A percentile compares a stretch with the other conserved stretches of the same genome.
phyloP scores from a whole-genome alignment of 2,888 invertebrate species.

The Pachliopta kotzebuea region DNA sequence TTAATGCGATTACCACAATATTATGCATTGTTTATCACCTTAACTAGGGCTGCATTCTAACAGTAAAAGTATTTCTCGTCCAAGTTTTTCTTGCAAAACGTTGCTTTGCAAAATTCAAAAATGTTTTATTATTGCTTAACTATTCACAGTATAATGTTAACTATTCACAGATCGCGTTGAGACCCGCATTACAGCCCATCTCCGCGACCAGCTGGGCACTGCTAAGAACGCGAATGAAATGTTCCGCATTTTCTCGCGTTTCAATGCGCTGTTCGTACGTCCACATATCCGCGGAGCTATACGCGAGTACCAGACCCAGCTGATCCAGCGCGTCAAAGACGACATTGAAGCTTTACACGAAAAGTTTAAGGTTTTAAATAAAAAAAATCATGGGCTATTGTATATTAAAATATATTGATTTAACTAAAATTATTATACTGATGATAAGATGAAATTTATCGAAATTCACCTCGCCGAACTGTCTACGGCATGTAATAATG shows the following conservation, averaged over 20 bases:
- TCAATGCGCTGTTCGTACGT: slow-evolving; percentile 98
- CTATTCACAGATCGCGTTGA: slow-evolving; percentile 90
- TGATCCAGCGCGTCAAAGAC: slow-evolving; percentile 99
- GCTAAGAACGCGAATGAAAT: slow-evolving; percentile 99
- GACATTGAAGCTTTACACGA: slow-evolving; percentile 99
- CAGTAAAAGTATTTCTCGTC: too few species aligned
- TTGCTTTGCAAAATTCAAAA: too few species aligned
- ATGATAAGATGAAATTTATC: too few species aligned
- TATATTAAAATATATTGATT: neutral
- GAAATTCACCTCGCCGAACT: too few species aligned
- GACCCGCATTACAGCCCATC: slow-evolving; percentile 97
- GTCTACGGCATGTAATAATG: too few species aligned
- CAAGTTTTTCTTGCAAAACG: too few species aligned
- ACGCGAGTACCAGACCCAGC: slow-evolving; percentile 98
- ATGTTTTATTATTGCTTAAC: too few species aligned
- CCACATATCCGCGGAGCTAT: slow-evolving; percentile 99
- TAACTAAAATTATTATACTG: too few species aligned
- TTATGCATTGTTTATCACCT: too few species aligned
- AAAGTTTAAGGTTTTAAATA: slow-evolving; percentile 92
- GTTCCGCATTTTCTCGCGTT: slow-evolving; percentile 99
- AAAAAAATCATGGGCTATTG: neutral
- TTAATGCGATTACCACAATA: too few species aligned
- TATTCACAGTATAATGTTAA: too few species aligned
- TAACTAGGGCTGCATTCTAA: too few species aligned
- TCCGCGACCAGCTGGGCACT: slow-evolving; percentile 98